Conservation (phyloP, 2,797 vertebrate genomes). For the Coendou prehensilis region DNA sequence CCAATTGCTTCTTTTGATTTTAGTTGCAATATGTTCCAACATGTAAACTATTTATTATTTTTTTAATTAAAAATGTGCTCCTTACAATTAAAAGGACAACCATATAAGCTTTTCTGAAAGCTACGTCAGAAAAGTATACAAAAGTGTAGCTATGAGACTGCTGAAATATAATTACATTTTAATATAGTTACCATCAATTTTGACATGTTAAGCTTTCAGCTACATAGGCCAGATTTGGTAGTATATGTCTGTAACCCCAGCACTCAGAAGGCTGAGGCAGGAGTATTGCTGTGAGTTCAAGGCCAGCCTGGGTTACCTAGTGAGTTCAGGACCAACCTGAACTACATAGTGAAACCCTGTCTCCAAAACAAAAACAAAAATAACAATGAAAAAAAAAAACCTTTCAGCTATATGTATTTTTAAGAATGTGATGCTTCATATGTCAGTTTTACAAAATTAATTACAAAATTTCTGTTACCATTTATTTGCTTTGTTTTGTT, state of each 20-base stretch:
- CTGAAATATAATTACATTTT: slow-evolving; percentile 32
- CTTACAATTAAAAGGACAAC: slow-evolving; percentile 1
- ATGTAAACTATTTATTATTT: background rate
- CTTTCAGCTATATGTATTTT: background rate
- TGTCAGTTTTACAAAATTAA: slow-evolving; percentile 21
- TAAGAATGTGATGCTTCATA: background rate
- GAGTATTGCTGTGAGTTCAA: background rate
- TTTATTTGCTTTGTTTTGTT: background rate
- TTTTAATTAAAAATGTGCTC: slow-evolving; percentile 12
- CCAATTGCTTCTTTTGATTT: slow-evolving; percentile 8
- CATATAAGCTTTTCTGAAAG: background rate
- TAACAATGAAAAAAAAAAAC: background rate
- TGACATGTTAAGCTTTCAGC: slow-evolving; percentile 25
- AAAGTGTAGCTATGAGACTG: background rate
- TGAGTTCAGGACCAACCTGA: background rate
- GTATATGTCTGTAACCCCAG: background rate
- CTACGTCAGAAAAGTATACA: background rate
- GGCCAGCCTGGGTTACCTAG: background rate
- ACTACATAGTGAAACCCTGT: background rate
- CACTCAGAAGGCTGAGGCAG: background rate
- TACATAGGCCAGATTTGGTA: background rate
- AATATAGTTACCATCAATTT: background rate
- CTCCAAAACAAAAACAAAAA: background rate
- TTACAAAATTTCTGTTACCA: background rate
- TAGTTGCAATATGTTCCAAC: background rate